Evolutionary conservation across 1,140 invertebrate species (phyloP).

Genomic region (Brachionus angularis): DNA sequence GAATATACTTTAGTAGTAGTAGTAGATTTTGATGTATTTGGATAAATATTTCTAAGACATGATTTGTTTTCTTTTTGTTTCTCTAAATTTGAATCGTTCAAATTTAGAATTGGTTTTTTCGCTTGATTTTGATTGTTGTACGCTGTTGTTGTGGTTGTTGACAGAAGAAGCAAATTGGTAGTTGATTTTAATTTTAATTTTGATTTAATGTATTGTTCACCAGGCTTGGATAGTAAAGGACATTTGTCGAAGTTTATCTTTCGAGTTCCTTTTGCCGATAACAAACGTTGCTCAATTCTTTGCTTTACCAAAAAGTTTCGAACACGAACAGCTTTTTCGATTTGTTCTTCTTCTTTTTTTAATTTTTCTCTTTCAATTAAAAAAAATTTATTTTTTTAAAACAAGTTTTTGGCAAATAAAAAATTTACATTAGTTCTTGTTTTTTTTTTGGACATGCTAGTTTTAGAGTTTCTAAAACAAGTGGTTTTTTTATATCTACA

Average conservation of each 20-base stretch:
- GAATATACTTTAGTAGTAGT: not conserved
- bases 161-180: not conserved
- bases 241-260: slow-evolving; percentile 19
- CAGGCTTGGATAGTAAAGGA: slow-evolving; percentile 31
- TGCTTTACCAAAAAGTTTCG: slow-evolving; percentile 21
- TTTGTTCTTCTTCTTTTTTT: slow-evolving; percentile 21
- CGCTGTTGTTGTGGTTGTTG: not conserved
- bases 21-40: no score
- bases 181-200: not conserved
- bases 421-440: slow-evolving; percentile 14
- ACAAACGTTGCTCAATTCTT: slow-evolving; percentile 1
- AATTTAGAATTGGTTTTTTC: no score
- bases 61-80: no score
- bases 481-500: slow-evolving; percentile 53
- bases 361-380: slow-evolving; percentile 24
- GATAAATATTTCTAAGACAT: slow-evolving; percentile 22
- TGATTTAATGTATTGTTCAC: not conserved
- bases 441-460: slow-evolving; percentile 33
- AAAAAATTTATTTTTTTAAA: not conserved
- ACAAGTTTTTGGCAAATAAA: not conserved
- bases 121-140: no score
- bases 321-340: not conserved
- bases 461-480: slow-evolving; percentile 41
- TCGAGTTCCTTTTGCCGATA: not conserved
- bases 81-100: no score